These are phyloP conservation scores for Cephonodes hylas DNA, from an alignment of 2,888 invertebrate species.

Conservation along the genomic window DNA sequence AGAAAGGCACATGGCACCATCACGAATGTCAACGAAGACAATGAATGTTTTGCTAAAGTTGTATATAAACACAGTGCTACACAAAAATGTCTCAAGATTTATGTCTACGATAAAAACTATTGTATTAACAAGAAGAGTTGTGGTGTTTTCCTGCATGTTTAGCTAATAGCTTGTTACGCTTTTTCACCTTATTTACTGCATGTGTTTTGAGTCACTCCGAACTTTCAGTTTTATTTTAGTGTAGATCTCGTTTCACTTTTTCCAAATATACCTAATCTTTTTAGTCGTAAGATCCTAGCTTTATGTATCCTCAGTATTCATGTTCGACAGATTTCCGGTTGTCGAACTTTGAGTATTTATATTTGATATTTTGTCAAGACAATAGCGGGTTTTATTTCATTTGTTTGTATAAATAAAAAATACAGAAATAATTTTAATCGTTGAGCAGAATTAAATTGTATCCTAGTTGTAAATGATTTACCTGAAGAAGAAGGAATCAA, in stretches of 20 bases:
- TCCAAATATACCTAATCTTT: neutral
- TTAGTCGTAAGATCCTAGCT: neutral
- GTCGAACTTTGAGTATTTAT: too few species aligned
- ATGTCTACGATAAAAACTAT: neutral
- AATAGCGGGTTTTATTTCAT: neutral
- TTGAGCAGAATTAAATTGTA: too few species aligned
- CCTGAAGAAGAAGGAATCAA: too few species aligned
- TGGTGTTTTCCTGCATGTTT: slow-evolving; percentile 21
- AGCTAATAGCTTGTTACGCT: slow-evolving; percentile 33
- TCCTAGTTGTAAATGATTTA: too few species aligned
- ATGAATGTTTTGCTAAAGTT: neutral
- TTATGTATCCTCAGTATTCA: too few species aligned
- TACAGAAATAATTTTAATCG: too few species aligned
- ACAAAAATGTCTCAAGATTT: neutral
- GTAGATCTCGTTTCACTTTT: neutral
- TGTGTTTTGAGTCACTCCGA: slow-evolving; percentile 19
- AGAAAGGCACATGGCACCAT: slow-evolving; percentile 11
- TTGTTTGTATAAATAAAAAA: too few species aligned
- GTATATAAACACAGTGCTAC: neutral
- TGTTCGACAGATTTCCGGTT: too few species aligned
- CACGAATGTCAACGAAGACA: neutral
- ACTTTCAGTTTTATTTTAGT: slow-evolving; percentile 2
- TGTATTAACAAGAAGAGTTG: neutral
- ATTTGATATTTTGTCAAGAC: neutral
- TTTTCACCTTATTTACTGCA: slow-evolving; percentile 27